Base-by-base conservation (phyloP, 2,888 invertebrate species). In the Synanthedon vespiformis region DNA sequence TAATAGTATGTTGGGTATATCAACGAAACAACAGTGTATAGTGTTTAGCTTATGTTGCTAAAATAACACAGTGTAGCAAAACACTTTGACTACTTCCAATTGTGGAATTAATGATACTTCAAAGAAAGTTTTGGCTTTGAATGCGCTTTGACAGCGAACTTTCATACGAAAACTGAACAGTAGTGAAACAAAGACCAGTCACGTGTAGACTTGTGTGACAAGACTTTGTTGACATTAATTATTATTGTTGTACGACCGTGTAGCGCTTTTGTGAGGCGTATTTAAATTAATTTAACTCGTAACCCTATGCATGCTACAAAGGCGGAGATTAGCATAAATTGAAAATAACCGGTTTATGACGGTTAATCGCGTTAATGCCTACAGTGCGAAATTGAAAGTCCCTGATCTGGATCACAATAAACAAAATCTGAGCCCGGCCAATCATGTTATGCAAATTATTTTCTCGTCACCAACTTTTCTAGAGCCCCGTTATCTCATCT, bases 301-400 rank as follows among this genome's bases (percentile, higher is more conserved):
- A 41, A n/a, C 41, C 41, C 41, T 12, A 44, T 13, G n/a, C 14
- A 13, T 44, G n/a, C 14, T 14, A 44, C 44, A 12, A 14, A 44
- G 34, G 34, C 34, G 34, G 44, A 61, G 58, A 71, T 74, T 71
- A 67, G 62, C 72, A 73, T 73, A 75, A 74, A 70, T 64, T 63
- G 65, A 70, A 44, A 44, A 72, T 74, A 70, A 62, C 60, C 58
- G 57, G 58, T 61, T 65, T 63, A 66, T 64, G 60, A 61, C 55
- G 52, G 63, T 56, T 74, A 70, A 74, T 69, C 59, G 61, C 53
- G 60, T 62, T 67, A 70, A 64, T 61, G 50, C 55, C 54, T 34
- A 34, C 34, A 34, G 44, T 51, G 54, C 55, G 53, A 63, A 67
- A 70, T 72, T 64, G 67, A 67, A 70, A 61, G 64, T 54, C 58